A percentile compares a stretch with the other conserved stretches of the same genome.
Evolutionary conservation across 2,797 vertebrate species (phyloP).

Genomic region (Siniperca scherzeri): DNA sequence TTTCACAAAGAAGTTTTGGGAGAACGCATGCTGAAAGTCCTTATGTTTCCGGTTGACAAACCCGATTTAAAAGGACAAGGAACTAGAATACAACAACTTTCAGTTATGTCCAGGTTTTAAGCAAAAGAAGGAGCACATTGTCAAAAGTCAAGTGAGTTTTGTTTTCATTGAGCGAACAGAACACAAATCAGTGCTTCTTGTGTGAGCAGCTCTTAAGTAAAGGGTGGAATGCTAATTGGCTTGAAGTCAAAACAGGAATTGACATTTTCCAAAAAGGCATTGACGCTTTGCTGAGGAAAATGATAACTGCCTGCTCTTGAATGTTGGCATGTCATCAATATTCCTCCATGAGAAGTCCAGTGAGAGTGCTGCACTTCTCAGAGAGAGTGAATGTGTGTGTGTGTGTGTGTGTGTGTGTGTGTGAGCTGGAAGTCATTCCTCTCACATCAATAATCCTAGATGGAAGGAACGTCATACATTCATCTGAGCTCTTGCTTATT

Average conservation of each 20-base stretch:
- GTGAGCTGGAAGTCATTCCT: constrained; percentile 69
- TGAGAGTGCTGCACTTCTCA: constrained; percentile 26
- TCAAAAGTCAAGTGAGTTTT: constrained; percentile 56
- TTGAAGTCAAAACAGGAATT: constrained; percentile 71
- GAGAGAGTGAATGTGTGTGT: background rate
- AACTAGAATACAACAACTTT: constrained; percentile 36
- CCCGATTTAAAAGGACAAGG: background rate
- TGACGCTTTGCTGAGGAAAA: constrained; percentile 21
- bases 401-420: constrained; percentile 16
- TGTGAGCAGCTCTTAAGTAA: constrained; percentile 19
- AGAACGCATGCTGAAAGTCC: constrained; percentile 42
- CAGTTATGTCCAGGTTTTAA: constrained; percentile 15
- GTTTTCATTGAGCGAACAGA: constrained; percentile 39
- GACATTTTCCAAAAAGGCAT: constrained; percentile 55
- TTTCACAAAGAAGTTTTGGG: constrained; percentile 51
- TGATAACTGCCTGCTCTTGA: constrained; percentile 32
- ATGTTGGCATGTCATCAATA: constrained; percentile 53
- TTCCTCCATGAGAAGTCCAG: constrained; percentile 48
- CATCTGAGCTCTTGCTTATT: constrained; percentile 16
- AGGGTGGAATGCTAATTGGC: constrained; percentile 62
- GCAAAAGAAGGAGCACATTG: constrained; percentile 23
- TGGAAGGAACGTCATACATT: constrained; percentile 44
- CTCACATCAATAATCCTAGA: constrained; percentile 48
- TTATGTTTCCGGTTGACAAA: background rate
- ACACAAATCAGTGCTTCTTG: constrained; percentile 52